Evolutionary conservation across 2,113 vertebrate genomes (phyloP), one percentile per base, ranked within the genome.

Genomic region (Stercorarius parasiticus): DNA sequence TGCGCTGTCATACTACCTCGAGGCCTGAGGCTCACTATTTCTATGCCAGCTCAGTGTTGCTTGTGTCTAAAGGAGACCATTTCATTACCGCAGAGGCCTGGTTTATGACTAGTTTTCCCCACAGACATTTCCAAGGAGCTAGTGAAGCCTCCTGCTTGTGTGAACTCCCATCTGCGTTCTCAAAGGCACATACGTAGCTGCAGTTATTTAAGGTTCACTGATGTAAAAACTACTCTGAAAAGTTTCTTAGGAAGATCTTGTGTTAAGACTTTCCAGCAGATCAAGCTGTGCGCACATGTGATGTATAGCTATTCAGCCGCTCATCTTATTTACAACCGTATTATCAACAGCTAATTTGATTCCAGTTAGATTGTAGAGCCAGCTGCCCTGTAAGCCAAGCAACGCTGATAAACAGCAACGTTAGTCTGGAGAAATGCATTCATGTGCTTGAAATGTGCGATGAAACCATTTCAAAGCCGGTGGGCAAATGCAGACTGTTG

Each of bases 271-370:
- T 82, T 3, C 25, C 36, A 61, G 38, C 47, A 67, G 64, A 64
- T 77, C 78, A 34, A 72, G 62, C 87, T 94, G 72, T 3, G 18
- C 66, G 29, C 34, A 43, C 34, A 4, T 62, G 45, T 65, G 70
- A 81, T 65, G 17, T 52, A 43, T 36, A 85, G 45, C 38, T 90
- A 12, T 74, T 88, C 78, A 88, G 62, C 58, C 83, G 45, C 67
- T 95, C 58, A 34, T 6, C 22, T 94, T 95, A 71, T 88, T 96
- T 94, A 50, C 71, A 93, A 59, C 79, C 6, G 2, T 55, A 62
- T 93, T 90, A 88, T 91, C 92, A 92, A 52, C 76, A 86, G 61
- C 76, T 95, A 97, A 93, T 93, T 94, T 92, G 92, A 94, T 96
- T 94, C 59, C 50, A 78, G 38, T 29, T 74, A 62, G 88, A 95